A percentile compares a stretch with the other conserved stretches of the same genome.
These are phyloP conservation scores for Capromys pilorides DNA, from an alignment of 2,797 vertebrate species.

Conservation along the genomic window DNA sequence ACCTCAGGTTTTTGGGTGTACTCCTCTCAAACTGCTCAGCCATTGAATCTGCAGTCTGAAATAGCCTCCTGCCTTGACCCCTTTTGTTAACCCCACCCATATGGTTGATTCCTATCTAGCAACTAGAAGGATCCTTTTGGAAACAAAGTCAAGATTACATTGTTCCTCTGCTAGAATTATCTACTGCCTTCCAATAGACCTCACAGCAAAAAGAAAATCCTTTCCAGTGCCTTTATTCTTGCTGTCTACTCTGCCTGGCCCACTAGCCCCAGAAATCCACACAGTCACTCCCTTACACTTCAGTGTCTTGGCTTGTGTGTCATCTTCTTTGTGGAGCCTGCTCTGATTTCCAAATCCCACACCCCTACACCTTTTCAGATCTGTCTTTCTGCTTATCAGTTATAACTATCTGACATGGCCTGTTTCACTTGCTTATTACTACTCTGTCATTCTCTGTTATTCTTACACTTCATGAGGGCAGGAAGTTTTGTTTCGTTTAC, in stretches of 20 bases:
- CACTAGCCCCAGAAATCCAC: accelerated
- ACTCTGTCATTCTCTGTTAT: not conserved
- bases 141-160: not conserved
- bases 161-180: not conserved
- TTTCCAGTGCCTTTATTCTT: not conserved
- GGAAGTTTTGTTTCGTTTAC: not conserved
- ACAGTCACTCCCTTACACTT: not conserved
- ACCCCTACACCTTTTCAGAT: not conserved
- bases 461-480: not conserved
- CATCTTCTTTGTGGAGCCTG: not conserved
- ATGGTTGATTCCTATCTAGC: not conserved
- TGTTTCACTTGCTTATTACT: not conserved
- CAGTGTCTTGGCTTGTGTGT: not conserved
- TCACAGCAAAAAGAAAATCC: not conserved
- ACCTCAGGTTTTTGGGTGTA: not conserved
- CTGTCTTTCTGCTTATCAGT: not conserved
- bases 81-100: not conserved
- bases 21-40: too few species aligned
- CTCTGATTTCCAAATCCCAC: not conserved
- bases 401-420: not conserved
- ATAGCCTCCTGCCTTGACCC: not conserved
- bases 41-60: not conserved
- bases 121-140: not conserved
- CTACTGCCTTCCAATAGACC: not conserved
- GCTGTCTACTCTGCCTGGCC: not conserved